These are phyloP conservation scores for Lepilemur ruficaudatus DNA, from an alignment of 2,797 vertebrate genomes.

Conservation along the genomic window DNA sequence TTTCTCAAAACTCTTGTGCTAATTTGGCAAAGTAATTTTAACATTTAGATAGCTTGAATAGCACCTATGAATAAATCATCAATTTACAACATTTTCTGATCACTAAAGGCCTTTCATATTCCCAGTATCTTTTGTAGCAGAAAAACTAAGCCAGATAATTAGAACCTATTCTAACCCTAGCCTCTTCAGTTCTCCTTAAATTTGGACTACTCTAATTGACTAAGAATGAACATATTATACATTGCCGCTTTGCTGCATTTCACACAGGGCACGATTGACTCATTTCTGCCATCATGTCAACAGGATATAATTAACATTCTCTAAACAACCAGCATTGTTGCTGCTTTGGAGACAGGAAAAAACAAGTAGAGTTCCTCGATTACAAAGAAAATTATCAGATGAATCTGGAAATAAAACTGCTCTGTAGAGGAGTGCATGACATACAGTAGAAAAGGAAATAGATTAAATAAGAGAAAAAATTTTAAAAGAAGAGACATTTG, in stretches of 20 bases:
- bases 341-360: background rate
- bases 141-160: background rate
- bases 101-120: background rate
- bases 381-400: background rate
- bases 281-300: background rate
- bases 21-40: slow-evolving; percentile 47
- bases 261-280: background rate
- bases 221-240: background rate
- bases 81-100: slow-evolving; percentile 6
- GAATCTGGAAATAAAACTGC: background rate
- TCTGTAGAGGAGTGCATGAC: background rate
- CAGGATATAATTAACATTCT: background rate
- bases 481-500: background rate
- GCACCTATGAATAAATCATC: slow-evolving; percentile 33
- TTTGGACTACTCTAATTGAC: background rate
- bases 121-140: background rate
- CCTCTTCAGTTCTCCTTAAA: background rate
- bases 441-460: background rate
- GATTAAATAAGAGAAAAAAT: background rate
- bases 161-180: background rate
- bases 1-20: slow-evolving; percentile 13
- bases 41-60: slow-evolving; percentile 24
- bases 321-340: background rate
- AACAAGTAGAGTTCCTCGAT: background rate
- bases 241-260: background rate